Conservation (phyloP, 1,140 invertebrate species). For the Mycetomoellerius zeteki region DNA sequence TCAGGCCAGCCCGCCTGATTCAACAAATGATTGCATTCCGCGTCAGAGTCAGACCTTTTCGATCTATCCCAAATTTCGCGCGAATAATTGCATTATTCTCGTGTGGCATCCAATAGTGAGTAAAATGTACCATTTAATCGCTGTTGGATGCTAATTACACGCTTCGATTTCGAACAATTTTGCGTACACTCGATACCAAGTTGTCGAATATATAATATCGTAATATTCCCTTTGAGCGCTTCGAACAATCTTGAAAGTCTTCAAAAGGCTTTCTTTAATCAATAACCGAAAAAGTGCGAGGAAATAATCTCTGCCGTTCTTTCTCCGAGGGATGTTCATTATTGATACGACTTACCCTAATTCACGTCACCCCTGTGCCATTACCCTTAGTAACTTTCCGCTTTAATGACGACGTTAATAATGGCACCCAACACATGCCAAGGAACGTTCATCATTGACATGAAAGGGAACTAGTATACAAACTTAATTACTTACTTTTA, state of each 20-base stretch:
- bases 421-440: slow-evolving; percentile 44
- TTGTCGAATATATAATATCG: slow-evolving; percentile 54
- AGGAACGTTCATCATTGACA: slow-evolving; percentile 24
- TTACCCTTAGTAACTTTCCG: slow-evolving; percentile 64
- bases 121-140: slow-evolving; percentile 72
- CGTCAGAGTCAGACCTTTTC: slow-evolving; percentile 31
- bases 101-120: slow-evolving; percentile 59
- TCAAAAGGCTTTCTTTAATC: slow-evolving; percentile 29
- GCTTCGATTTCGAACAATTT: slow-evolving; percentile 52
- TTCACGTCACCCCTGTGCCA: not conserved
- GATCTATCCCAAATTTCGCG: slow-evolving; percentile 56
- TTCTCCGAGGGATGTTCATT: slow-evolving; percentile 60
- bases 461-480: slow-evolving; percentile 51
- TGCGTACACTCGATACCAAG: not conserved
- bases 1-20: slow-evolving; percentile 12
- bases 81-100: slow-evolving; percentile 70
- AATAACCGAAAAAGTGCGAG: not conserved
- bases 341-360: slow-evolving; percentile 62
- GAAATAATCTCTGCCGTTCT: slow-evolving; percentile 17
- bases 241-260: slow-evolving; percentile 25
- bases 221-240: slow-evolving; percentile 23
- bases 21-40: slow-evolving; percentile 48
- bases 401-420: slow-evolving; percentile 79
- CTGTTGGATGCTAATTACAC: slow-evolving; percentile 72
- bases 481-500: slow-evolving; percentile 78